Evolutionary conservation across 1,140 invertebrate species (phyloP), one percentile per base, ranked within the genome.

Genomic region (Pollicipes pollicipes): DNA sequence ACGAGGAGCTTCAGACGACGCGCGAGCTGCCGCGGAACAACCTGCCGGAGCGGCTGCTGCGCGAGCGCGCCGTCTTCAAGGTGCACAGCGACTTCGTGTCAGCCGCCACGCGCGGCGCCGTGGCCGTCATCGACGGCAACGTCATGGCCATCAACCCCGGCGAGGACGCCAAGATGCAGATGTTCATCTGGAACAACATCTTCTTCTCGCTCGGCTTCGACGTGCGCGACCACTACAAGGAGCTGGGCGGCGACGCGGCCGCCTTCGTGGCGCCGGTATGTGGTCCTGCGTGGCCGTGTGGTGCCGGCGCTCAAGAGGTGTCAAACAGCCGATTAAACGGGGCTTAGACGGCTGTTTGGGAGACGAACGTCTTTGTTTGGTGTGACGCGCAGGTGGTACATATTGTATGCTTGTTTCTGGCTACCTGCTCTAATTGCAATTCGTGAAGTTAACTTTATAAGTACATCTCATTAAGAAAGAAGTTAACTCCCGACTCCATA

Each of bases 161-260:
- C 16, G 97, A 99, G 79, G 94, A 97, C 77, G 85, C 94, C 0
- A 98, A 97, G 82, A 98, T 98, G 92, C 97, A 99, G 81, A 99
- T 99, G 97, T 99, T 97, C 78, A 99, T 99, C 71, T 99, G 97
- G 97, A 99, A 99, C 80, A 99, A 99, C 79, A 99, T 99, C 75
- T 99, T 99, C 83, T 98, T 99, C 79, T 97, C 93, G 27, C 85
- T 99, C 26, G 97, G 96, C 16, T 99, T 99, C 80, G 97, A 99
- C 83, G 95, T 99, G 0, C 86, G 95, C 71, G 97, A 99, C 82
- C 97, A 99, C 81, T 99, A 99, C 79, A 98, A 98, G 81, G 95
- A 98, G 75, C 84, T 99, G 30, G 97, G 97, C 10, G 97, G 97
- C 0, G 97, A 99, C 82, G 90, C 91, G 67, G 97, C 97, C 2